phyloP scores from a whole-genome alignment of 2,113 vertebrate species.

The Bujurquina vittata region DNA sequence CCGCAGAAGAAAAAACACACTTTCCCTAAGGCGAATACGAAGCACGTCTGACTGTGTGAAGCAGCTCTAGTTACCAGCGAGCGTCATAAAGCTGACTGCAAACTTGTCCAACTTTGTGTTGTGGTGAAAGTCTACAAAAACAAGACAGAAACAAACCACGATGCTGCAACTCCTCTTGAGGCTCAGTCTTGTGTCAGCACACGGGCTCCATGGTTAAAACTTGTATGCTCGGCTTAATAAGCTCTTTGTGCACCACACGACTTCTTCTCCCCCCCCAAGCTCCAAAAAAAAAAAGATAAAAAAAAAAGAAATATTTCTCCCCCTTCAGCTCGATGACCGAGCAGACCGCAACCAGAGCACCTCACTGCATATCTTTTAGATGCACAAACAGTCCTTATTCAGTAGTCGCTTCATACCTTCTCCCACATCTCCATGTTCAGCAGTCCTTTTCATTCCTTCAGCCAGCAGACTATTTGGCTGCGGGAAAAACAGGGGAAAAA shows the following conservation, averaged over 20 bases:
- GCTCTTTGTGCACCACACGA: conserved; percentile 59
- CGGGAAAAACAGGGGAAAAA: neutral
- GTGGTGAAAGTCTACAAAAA: conserved; percentile 21
- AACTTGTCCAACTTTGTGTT: conserved; percentile 67
- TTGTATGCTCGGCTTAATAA: conserved; percentile 29
- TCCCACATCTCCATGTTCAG: conserved; percentile 13
- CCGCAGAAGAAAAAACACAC: conserved; percentile 17
- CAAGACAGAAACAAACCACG: neutral
- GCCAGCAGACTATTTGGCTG: conserved; percentile 17
- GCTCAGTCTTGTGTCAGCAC: conserved; percentile 51
- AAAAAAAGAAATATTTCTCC: neutral
- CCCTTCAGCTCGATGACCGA: conserved; percentile 21
- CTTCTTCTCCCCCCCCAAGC: conserved; percentile 20
- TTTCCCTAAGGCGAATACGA: neutral
- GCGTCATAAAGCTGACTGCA: neutral
- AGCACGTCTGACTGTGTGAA: neutral
- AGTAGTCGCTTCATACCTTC: conserved; percentile 5
- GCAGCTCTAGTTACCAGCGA: neutral
- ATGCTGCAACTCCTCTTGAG: neutral
- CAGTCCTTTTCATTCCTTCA: neutral
- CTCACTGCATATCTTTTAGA: conserved; percentile 29
- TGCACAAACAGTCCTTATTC: conserved; percentile 21
- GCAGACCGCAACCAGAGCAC: conserved; percentile 38
- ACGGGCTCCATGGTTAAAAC: conserved; percentile 39
- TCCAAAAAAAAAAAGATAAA: neutral